A percentile compares a stretch with the other conserved stretches of the same genome.
phyloP scores from a whole-genome alignment of 2,888 invertebrate species.

The Rhynchonema sp. region DNA sequence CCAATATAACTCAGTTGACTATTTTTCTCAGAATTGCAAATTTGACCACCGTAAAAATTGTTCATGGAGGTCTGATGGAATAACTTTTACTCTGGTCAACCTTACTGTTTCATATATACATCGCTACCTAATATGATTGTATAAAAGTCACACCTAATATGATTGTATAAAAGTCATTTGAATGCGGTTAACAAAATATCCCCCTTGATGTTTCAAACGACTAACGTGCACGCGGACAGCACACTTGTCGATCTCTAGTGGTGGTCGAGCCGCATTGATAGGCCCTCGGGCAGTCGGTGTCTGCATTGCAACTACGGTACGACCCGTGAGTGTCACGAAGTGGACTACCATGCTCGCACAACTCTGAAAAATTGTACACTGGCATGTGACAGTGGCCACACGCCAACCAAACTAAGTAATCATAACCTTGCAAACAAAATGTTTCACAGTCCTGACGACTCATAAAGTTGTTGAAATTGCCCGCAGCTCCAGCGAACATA shows the following conservation, averaged over 20 bases:
- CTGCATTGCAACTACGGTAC: constrained; percentile 17
- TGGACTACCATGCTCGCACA: neutral
- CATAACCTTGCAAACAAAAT: neutral
- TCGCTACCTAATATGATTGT: no score
- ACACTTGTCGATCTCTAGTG: constrained; percentile 11
- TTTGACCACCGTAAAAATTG: no score
- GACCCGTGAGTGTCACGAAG: neutral
- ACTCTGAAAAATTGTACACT: neutral
- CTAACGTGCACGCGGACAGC: constrained; percentile 22
- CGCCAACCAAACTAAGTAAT: neutral
- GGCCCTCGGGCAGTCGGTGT: constrained; percentile 22
- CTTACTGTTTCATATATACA: no score
- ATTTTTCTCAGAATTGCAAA: no score
- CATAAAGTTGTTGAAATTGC: neutral
- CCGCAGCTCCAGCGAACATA: neutral
- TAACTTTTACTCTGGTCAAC: no score
- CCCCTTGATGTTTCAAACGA: neutral
- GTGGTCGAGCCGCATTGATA: constrained; percentile 16
- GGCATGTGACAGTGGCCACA: neutral
- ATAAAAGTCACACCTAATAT: neutral
- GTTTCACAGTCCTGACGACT: neutral
- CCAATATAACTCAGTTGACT: no score
- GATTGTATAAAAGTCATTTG: neutral
- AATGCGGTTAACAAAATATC: neutral
- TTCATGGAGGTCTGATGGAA: no score